These are phyloP conservation scores for Heliconius cydno DNA, from an alignment of 2,888 invertebrate species.

Conservation along the genomic window DNA sequence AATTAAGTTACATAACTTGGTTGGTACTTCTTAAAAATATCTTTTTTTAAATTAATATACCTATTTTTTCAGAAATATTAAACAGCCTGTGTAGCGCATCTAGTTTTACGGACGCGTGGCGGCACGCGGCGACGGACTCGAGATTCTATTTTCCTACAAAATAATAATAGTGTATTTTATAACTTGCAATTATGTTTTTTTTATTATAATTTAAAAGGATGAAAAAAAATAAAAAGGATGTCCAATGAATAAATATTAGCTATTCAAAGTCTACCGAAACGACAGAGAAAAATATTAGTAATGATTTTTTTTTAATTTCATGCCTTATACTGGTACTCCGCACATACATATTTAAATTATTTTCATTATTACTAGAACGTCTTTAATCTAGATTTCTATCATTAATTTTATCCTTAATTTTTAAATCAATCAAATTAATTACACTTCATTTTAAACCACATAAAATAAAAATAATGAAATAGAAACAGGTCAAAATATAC, in stretches of 20 bases:
- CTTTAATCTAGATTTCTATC: too few relatives aligned
- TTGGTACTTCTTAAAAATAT: background rate
- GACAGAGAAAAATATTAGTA: background rate
- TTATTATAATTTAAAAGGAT: background rate
- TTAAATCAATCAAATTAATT: background rate
- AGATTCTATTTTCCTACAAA: constrained; percentile 46
- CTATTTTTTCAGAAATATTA: background rate
- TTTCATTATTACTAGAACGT: too few relatives aligned
- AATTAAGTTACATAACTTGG: background rate
- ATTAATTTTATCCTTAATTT: too few relatives aligned
- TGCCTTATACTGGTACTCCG: too few relatives aligned
- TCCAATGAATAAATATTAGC: background rate
- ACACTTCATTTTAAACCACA: background rate
- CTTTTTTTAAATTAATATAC: background rate
- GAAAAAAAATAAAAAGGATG: background rate
- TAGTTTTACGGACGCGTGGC: constrained; percentile 55
- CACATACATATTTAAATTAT: too few relatives aligned
- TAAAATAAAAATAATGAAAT: background rate
- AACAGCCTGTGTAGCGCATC: constrained; percentile 8
- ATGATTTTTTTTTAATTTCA: too few relatives aligned
- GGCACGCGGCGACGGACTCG: constrained; percentile 51
- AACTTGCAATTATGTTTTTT: constrained; percentile 35
- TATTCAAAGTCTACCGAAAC: background rate
- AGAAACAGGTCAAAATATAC: background rate
- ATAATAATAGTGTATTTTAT: constrained; percentile 48